These are phyloP conservation scores for Cerastis leucographa DNA, from an alignment of 2,888 invertebrate genomes.

Conservation along the genomic window DNA sequence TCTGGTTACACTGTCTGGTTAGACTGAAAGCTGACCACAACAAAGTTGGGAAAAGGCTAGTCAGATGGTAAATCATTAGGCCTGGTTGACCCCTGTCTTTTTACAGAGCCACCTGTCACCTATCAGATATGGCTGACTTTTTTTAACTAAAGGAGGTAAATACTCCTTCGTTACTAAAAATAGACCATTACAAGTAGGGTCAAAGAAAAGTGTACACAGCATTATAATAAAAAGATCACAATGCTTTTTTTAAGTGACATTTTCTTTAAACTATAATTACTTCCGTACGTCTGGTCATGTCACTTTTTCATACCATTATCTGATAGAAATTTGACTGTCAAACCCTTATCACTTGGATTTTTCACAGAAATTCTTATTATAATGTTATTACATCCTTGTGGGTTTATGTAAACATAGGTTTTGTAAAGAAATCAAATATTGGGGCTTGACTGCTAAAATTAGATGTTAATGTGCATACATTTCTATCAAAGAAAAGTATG, in stretches of 20 bases:
- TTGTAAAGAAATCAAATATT: constrained; percentile 46
- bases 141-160: not conserved
- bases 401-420: constrained; percentile 48
- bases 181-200: not conserved
- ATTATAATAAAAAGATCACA: constrained; percentile 9
- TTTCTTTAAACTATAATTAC: constrained; percentile 59
- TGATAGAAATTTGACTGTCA: constrained; percentile 76
- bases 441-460: constrained; percentile 24
- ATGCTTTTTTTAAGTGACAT: constrained; percentile 19
- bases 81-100: not conserved
- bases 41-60: no score
- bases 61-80: no score
- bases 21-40: no score
- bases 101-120: not conserved
- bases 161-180: not conserved
- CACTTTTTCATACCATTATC: constrained; percentile 71
- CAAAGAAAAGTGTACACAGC: not conserved
- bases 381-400: constrained; percentile 58
- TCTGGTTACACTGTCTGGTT: no score
- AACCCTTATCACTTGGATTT: constrained; percentile 77
- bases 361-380: constrained; percentile 70
- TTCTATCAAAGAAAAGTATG: not conserved
- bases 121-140: not conserved
- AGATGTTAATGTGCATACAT: not conserved
- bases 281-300: constrained; percentile 66